Conservation (phyloP, 2,113 vertebrate species). For the Pelecanoides urinatrix region DNA sequence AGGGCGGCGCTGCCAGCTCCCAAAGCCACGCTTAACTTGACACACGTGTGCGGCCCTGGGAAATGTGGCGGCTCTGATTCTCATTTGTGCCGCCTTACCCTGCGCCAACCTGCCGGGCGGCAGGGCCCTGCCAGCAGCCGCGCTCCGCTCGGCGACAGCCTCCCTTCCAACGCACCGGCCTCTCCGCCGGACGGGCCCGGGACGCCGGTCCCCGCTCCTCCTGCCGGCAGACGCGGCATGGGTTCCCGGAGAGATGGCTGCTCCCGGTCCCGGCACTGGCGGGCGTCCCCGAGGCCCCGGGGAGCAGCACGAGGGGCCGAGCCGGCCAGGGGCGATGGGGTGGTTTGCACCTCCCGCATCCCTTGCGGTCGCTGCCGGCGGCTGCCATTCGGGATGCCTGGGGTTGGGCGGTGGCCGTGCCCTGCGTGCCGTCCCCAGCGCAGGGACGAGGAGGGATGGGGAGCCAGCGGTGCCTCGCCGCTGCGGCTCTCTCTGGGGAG, state of each 20-base stretch:
- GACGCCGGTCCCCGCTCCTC: no score
- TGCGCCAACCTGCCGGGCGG: not conserved
- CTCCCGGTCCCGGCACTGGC: not conserved
- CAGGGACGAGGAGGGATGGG: not conserved
- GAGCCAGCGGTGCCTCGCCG: not conserved
- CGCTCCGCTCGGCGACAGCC: accelerated
- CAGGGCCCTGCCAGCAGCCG: not conserved
- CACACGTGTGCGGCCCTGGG: not conserved
- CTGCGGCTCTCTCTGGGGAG: not conserved
- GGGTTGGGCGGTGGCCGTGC: not conserved
- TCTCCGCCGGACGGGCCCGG: accelerated
- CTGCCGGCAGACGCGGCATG: accelerated
- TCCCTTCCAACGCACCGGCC: accelerated
- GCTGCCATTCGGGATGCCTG: not conserved
- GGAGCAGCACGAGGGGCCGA: not conserved
- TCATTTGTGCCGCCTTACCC: not conserved
- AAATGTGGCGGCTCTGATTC: not conserved
- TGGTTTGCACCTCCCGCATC: not conserved
- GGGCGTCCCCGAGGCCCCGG: accelerated
- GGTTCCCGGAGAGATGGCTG: accelerated
- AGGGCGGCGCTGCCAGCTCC: not conserved
- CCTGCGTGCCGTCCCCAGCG: accelerated
- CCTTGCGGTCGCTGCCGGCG: no score
- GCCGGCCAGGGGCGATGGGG: not conserved
- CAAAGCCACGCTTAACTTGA: not conserved